phyloP scores from a whole-genome alignment of 2,888 invertebrate species.

The Ormyrus pomaceus region DNA sequence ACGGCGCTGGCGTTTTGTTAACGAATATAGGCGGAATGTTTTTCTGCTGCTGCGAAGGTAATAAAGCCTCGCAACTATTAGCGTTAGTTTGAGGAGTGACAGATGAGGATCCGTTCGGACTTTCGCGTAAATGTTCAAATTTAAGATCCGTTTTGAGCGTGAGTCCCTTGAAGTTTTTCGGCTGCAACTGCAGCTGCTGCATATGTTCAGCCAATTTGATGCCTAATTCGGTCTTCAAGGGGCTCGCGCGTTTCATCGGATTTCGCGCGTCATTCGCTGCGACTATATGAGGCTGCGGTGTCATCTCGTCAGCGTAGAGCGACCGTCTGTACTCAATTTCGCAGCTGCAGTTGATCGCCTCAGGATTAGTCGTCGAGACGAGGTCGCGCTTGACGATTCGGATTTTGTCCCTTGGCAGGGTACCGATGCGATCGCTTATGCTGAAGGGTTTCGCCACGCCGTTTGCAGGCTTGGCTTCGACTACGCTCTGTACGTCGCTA shows the following conservation, averaged over 20 bases:
- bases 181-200: slow-evolving; percentile 65
- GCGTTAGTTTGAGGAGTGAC: slow-evolving; percentile 52
- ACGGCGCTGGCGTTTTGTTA: slow-evolving; percentile 51
- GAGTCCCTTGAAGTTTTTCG: slow-evolving; percentile 69
- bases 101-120: slow-evolving; percentile 19
- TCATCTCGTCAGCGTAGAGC: background rate
- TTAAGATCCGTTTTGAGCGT: slow-evolving; percentile 65
- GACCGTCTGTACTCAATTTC: slow-evolving; percentile 73
- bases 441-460: slow-evolving; percentile 31
- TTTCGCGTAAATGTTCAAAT: slow-evolving; percentile 67
- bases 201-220: slow-evolving; percentile 66
- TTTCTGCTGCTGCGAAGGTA: too few relatives aligned
- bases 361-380: slow-evolving; percentile 82
- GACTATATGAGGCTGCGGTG: background rate
- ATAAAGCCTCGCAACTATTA: too few relatives aligned
- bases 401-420: slow-evolving; percentile 67
- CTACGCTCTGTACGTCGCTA: slow-evolving; percentile 48
- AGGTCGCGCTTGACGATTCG: slow-evolving; percentile 80
- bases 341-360: slow-evolving; percentile 75
- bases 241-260: slow-evolving; percentile 59
- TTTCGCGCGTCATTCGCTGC: slow-evolving; percentile 51
- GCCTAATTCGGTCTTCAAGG: slow-evolving; percentile 63
- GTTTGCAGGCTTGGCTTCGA: slow-evolving; percentile 48
- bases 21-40: slow-evolving; percentile 33
- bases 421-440: slow-evolving; percentile 44